phyloP scores from a whole-genome alignment of 2,113 vertebrate species.

The Elanoides forficatus region DNA sequence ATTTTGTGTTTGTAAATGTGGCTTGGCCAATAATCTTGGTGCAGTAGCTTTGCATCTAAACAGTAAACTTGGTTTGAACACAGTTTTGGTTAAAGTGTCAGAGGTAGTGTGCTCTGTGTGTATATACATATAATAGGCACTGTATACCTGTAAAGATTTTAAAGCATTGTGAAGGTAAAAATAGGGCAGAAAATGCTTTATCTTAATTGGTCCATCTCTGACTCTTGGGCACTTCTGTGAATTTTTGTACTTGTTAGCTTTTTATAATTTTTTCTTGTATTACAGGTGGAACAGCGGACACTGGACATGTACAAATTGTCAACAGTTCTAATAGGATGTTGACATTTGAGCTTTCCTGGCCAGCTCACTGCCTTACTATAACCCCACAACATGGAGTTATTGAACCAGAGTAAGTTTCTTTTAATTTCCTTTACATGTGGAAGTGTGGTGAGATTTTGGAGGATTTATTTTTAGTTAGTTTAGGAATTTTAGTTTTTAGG shows the following conservation, averaged over 20 bases:
- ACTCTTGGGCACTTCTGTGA: background rate
- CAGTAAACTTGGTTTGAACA: background rate
- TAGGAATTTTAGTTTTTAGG: background rate
- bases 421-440: background rate
- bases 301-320: conserved; percentile 76
- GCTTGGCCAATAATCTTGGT: background rate
- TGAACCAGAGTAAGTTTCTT: conserved; percentile 81
- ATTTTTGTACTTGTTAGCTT: background rate
- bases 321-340: conserved; percentile 79
- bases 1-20: background rate
- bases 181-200: background rate
- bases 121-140: background rate
- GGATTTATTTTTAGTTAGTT: background rate
- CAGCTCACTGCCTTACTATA: conserved; percentile 91
- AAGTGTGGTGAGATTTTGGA: background rate
- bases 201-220: background rate
- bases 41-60: background rate
- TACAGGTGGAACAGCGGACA: conserved; percentile 77
- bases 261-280: background rate
- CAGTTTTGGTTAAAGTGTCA: background rate
- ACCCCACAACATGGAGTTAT: conserved; percentile 90
- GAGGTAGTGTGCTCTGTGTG: background rate
- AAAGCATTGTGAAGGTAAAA: background rate
- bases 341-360: conserved; percentile 92
- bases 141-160: background rate